Evolutionary conservation across 2,113 vertebrate species (phyloP), one percentile per base, ranked within the genome.

Genomic region (Atrichornis clamosus): DNA sequence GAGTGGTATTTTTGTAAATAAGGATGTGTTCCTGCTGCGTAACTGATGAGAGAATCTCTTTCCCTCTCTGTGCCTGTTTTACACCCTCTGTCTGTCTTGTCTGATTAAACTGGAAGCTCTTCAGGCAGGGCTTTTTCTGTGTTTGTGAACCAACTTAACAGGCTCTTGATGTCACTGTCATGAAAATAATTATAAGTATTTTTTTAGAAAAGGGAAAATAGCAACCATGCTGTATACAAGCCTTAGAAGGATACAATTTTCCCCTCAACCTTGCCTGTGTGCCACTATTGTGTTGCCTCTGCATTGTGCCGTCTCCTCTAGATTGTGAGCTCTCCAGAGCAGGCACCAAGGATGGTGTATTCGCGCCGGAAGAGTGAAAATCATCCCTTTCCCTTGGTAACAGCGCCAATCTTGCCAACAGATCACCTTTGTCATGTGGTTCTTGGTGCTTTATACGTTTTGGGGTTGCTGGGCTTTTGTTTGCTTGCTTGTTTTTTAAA

Each of bases 251-350:
- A 69, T 23, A 41, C 19, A 63, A 1, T 42, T 33, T 18, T 10
- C 4, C 46, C 37, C 64, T 60, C 18, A 46, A 59, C 26, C 19
- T 91, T 74, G 5, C 63, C 47, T 52, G 8, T 4, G 6, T 92
- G 46, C 46, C 59, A 21, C 69, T 95, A 4, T 83, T 82, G 27
- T 78, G 20, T 84, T 92, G 24, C 49, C 35, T 65, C 2, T 23
- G 33, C 73, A 16, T 35, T 73, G 72, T 35, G 35, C 60, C 9
- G 3, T 18, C 20, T 69, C 35, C 27, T 59, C 26, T 89, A 94
- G 93, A 92, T 23, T 96, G 92, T 96, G 74, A 96, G 95, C 95
- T 97, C 96, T 84, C n/a, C 52, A 67, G 93, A 96, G 93, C 95
- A 96, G 96, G 85, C 41, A 53, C 39, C 15, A 19, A 39, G 39